Conservation (phyloP, 2,888 invertebrate genomes). For the Eupithecia centaureata region DNA sequence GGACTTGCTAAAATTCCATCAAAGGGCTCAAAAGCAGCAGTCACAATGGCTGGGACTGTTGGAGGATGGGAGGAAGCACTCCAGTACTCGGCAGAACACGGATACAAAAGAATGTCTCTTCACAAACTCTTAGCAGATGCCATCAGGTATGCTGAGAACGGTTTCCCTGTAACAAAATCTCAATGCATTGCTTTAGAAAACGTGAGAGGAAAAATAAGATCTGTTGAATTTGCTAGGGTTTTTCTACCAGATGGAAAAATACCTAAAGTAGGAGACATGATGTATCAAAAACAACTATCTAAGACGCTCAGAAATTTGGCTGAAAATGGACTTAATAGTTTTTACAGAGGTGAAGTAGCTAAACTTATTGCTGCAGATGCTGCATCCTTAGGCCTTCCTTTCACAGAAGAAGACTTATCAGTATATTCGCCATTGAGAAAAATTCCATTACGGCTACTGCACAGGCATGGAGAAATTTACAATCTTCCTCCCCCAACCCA, state of each 20-base stretch:
- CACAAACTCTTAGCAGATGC: constrained; percentile 67
- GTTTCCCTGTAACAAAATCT: constrained; percentile 63
- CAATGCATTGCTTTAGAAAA: constrained; percentile 45
- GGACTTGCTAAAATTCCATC: constrained; percentile 60
- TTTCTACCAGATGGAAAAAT: constrained; percentile 60
- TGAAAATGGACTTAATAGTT: constrained; percentile 67
- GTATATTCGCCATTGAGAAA: constrained; percentile 65
- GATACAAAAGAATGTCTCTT: constrained; percentile 62
- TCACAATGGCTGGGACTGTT: constrained; percentile 72
- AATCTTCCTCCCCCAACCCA: constrained; percentile 78
- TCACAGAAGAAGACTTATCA: constrained; percentile 66
- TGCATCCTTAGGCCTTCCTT: constrained; percentile 63
- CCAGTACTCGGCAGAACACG: constrained; percentile 68
- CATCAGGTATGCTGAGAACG: constrained; percentile 70
- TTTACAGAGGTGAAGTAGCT: constrained; percentile 69
- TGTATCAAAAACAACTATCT: constrained; percentile 67
- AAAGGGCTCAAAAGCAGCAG: constrained; percentile 67
- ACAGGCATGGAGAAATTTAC: constrained; percentile 65
- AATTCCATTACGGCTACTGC: constrained; percentile 62
- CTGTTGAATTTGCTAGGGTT: constrained; percentile 53
- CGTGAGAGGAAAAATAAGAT: constrained; percentile 33
- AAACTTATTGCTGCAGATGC: constrained; percentile 68
- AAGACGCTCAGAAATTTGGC: constrained; percentile 61
- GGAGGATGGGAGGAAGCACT: constrained; percentile 78
- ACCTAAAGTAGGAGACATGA: constrained; percentile 60